A percentile compares a stretch with the other conserved stretches of the same genome.
These are phyloP conservation scores for Caenorhabditis inopinata DNA, from an alignment of 1,140 invertebrate species.

Conservation along the genomic window DNA sequence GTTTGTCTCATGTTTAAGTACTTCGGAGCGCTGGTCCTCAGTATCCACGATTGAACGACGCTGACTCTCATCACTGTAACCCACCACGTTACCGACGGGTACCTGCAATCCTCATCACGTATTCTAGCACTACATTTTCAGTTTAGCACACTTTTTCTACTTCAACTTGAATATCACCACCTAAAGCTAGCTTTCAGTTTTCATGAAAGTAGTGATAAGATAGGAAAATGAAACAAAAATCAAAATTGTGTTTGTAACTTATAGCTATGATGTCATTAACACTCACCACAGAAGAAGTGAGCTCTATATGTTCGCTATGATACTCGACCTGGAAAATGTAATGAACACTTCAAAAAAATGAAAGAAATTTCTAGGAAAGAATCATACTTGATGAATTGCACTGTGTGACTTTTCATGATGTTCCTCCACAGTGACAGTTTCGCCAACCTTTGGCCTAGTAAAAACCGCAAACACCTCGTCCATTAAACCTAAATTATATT, in stretches of 20 bases:
- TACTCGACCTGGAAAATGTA: not conserved
- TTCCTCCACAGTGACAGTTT: not conserved
- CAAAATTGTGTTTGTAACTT: too few relatives aligned
- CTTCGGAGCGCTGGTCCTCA: constrained; percentile 28
- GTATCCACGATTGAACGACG: not conserved
- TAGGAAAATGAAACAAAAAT: not conserved
- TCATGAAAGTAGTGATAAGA: not conserved
- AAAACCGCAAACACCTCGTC: not conserved
- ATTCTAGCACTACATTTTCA: too few relatives aligned
- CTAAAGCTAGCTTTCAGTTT: constrained; percentile 18
- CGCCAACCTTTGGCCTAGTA: not conserved
- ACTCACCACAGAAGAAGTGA: constrained; percentile 2
- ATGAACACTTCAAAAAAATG: not conserved
- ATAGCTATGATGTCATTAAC: not conserved
- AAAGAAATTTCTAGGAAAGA: not conserved
- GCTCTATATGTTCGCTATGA: not conserved
- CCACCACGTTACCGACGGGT: constrained; percentile 18
- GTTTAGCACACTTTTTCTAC: too few relatives aligned
- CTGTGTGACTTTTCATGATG: constrained; percentile 9
- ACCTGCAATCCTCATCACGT: too few relatives aligned
- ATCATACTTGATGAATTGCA: not conserved
- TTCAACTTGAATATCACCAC: not conserved
- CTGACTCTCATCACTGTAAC: not conserved
- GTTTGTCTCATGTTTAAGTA: not conserved
- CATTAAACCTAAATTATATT: not conserved